Conservation (phyloP, 1,140 invertebrate genomes). For the Trichonephila clavipes region DNA sequence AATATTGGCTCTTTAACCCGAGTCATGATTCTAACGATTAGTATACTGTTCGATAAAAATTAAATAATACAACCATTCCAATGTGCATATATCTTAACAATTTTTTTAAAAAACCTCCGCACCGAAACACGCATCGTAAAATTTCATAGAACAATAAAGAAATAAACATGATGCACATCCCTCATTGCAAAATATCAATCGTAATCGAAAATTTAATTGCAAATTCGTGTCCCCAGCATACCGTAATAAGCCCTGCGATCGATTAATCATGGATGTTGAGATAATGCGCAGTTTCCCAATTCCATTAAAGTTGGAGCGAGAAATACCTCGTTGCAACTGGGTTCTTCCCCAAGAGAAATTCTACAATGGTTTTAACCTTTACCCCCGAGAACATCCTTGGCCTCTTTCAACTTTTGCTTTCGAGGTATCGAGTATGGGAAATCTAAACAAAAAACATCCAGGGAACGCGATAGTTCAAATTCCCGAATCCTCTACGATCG, state of each 20-base stretch:
- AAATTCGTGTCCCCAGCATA: not conserved
- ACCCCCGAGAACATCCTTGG: conserved; percentile 62
- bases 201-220: conserved; percentile 32
- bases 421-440: not conserved
- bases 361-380: conserved; percentile 68
- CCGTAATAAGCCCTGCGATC: not conserved
- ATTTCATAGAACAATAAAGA: not conserved
- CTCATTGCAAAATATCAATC: not conserved
- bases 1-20: too few species aligned
- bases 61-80: too few species aligned
- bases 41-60: too few species aligned
- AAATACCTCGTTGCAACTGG: conserved; percentile 16
- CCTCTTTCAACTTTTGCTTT: conserved; percentile 57
- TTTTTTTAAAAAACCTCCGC: too few species aligned
- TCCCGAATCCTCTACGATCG: not conserved
- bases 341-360: conserved; percentile 33
- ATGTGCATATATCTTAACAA: too few species aligned
- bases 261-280: conserved; percentile 16
- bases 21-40: too few species aligned
- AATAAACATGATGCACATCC: not conserved
- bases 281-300: conserved; percentile 49
- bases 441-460: conserved; percentile 34
- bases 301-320: conserved; percentile 47
- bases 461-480: conserved; percentile 6
- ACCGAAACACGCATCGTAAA: too few species aligned